Evolutionary conservation across 1,140 invertebrate genomes (phyloP), one percentile per base, ranked within the genome.

Genomic region (Macrotrachela quadricornifera): DNA sequence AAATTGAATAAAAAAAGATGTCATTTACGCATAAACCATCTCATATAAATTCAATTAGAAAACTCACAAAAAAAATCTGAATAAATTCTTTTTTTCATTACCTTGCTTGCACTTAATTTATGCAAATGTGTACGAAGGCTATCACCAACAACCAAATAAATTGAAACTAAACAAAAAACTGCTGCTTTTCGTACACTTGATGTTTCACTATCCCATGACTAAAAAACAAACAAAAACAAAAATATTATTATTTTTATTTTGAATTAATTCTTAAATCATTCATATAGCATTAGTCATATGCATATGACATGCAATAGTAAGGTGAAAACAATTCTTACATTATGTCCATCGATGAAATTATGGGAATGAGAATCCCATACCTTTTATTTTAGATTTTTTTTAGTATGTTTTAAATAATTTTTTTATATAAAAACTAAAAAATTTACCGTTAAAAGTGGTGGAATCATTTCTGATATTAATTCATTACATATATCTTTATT

Each of bases 121-220:
- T 74, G 73, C 30, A 90, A 71, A 63, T 86, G 80, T 0, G 82
- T 81, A 58, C 79, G 75, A 60, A 94, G 74, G 16, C 80, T 79
- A 60, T 90, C 83, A 1, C 86, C 87, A 6, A 90, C 78, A 14
- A 78, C 77, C 58, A 80, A 76, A 58, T 91, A 82, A 52, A 91
- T 77, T 37, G 84, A 82, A 3, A 94, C 88, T 78, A 94, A 85
- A 63, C 85, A 88, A 68, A 94, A 91, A 1, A 92, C 85, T 10
- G 85, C 81, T 55, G 84, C 84, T 66, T 94, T 92, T 14, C 88
- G 76, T 21, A 92, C 85, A 51, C 82, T 78, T 56, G 83, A 87
- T 65, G 90, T 83, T 16, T 75, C 68, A 63, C 82, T 78, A 64
- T 91, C 85, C 63, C 87, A 90, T 8, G 83, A 80, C 76, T 87